Base-by-base conservation (phyloP, 53 echinoderm and acorn worm genomes). In the Crossaster papposus region DNA sequence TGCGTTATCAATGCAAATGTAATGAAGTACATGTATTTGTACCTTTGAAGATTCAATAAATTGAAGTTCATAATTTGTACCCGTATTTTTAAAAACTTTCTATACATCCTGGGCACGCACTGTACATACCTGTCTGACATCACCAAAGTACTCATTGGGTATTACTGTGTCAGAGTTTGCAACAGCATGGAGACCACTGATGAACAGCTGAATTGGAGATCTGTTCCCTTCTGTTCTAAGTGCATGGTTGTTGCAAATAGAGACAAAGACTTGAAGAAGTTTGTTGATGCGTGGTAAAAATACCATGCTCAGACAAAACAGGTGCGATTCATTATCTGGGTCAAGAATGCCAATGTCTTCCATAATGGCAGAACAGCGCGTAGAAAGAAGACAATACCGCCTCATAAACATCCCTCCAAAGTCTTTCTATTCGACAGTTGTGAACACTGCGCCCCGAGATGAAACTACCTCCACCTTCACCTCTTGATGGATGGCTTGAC, bases 181-280 rank as follows among this genome's bases (percentile, higher is more conserved):
- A 64, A 64, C 64, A 23, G 64, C 64, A 64, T 64, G 64, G 64
- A 64, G 64, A 64, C 83, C 77, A 33, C 24, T 30, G 75, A 83
- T 77, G 83, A 83, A 84, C 64, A 85, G 54, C 33, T 89, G 92
- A 11, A 92, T 30, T 83, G 92, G 92, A 55, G 89, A 73, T 64
- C 13, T 62, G 70, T 92, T 92, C 31, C 44, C 14, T 11, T 77
- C 92, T 54, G 89, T 92, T 14, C 92, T 50, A 10, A 89, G 14
- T 65, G 82, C 70, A 31, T 89, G 92, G 63, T 92, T 81, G 64
- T 90, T 82, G 51, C 90, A 92, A 63, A 82, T 89, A 18, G 89
- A 37, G 23, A 83, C 75, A 51, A 89, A 92, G 29, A 23, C 55
- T 65, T 89, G 50, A 12, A 92, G n/a, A 36, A 68, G 51, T 18